phyloP scores from a whole-genome alignment of 2,888 invertebrate genomes.

The Heliconius erato region DNA sequence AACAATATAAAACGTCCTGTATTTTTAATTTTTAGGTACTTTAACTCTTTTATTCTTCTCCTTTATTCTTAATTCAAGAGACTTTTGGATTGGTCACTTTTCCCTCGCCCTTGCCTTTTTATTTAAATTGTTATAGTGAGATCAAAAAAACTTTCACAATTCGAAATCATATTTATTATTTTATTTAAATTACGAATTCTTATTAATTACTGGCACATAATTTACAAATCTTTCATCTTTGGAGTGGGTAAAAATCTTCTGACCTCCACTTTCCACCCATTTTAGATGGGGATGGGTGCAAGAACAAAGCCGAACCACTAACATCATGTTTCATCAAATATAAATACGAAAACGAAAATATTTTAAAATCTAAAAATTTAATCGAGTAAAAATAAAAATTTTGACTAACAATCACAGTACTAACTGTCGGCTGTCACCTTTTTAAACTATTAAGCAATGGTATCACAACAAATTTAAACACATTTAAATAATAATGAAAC shows the following conservation, averaged over 20 bases:
- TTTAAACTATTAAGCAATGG: too few relatives aligned
- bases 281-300: not conserved
- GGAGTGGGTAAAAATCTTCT: not conserved
- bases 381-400: not conserved
- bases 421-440: not conserved
- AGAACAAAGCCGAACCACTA: not conserved
- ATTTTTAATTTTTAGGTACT: not conserved
- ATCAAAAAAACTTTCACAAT: not conserved
- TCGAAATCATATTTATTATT: not conserved
- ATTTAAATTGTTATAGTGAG: not conserved
- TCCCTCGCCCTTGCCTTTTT: not conserved
- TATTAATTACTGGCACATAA: not conserved
- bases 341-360: too few relatives aligned
- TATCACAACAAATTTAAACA: too few relatives aligned
- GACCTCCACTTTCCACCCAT: not conserved
- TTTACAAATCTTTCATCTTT: not conserved
- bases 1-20: not conserved
- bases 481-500: not conserved
- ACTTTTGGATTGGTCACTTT: not conserved
- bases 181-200: not conserved
- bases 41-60: not conserved
- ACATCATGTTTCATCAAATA: not conserved
- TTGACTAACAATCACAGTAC: not conserved
- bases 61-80: not conserved
- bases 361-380: not conserved